These are phyloP conservation scores for Caenorhabditis inopinata DNA, from an alignment of 1,140 invertebrate species.

Conservation along the genomic window DNA sequence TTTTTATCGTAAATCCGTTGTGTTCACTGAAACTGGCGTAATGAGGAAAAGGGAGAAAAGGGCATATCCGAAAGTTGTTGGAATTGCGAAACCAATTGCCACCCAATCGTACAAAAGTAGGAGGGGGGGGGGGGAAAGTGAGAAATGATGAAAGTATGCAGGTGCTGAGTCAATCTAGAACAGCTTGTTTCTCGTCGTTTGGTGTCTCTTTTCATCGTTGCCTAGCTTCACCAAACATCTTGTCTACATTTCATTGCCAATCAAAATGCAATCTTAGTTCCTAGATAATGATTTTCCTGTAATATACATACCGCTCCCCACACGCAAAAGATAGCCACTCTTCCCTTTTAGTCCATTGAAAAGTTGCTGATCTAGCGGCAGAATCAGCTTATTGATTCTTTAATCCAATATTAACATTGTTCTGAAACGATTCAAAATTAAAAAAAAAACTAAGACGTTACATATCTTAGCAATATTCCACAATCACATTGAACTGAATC, in stretches of 20 bases:
- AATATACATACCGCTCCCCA: conserved; percentile 10
- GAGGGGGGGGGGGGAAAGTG: not conserved
- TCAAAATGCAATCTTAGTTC: conserved; percentile 31
- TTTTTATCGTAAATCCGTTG: conserved; percentile 1
- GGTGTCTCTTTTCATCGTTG: not conserved
- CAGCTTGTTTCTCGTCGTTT: not conserved
- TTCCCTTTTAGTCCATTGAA: not conserved
- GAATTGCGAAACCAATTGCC: conserved; percentile 13
- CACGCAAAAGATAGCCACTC: conserved; percentile 3
- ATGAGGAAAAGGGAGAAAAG: not conserved
- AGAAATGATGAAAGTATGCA: not conserved
- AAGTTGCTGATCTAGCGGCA: not conserved
- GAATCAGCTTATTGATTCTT: too few species aligned
- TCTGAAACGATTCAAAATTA: too few species aligned
- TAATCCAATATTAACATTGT: too few species aligned
- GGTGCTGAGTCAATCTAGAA: conserved; percentile 1
- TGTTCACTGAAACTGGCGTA: not conserved
- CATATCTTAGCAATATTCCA: too few species aligned
- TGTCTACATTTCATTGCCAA: conserved; percentile 28
- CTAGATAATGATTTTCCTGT: conserved; percentile 22
- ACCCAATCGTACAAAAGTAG: not conserved
- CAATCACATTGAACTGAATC: too few species aligned
- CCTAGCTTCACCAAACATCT: not conserved
- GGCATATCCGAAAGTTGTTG: conserved; percentile 31
- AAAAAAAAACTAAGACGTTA: too few species aligned